These are phyloP conservation scores for Busseola fusca DNA, from an alignment of 2,888 invertebrate genomes.

Conservation along the genomic window DNA sequence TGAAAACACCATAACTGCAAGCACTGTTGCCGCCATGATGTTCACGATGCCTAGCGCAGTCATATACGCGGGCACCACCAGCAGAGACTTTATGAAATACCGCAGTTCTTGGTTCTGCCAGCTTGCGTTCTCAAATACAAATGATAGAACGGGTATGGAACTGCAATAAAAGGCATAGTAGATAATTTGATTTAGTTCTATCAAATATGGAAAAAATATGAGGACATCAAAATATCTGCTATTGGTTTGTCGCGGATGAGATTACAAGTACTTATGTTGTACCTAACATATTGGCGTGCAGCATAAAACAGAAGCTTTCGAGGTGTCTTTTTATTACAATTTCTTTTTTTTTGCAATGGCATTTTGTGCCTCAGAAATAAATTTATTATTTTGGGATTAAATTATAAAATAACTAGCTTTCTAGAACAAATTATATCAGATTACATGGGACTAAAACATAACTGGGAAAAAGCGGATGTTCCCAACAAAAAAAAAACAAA, in stretches of 20 bases:
- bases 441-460: neutral
- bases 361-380: neutral
- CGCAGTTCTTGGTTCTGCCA: slow-evolving; percentile 80
- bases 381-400: too few relatives aligned
- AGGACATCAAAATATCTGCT: neutral
- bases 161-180: slow-evolving; percentile 62
- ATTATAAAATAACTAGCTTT: too few relatives aligned
- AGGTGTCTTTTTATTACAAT: neutral
- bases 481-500: too few relatives aligned
- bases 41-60: slow-evolving; percentile 90
- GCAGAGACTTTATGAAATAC: slow-evolving; percentile 82
- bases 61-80: slow-evolving; percentile 90
- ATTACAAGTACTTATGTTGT: neutral
- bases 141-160: slow-evolving; percentile 73
- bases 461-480: neutral
- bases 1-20: slow-evolving; percentile 90
- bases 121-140: slow-evolving; percentile 74
- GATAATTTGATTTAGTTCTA: neutral
- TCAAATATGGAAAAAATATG: neutral
- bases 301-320: neutral
- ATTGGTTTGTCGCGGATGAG: neutral
- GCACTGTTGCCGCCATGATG: slow-evolving; percentile 85
- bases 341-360: too few relatives aligned
- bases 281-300: too few relatives aligned
- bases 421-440: too few relatives aligned